These are phyloP conservation scores for Lichenostomus cassidix DNA, from an alignment of 2,113 vertebrate genomes.

Conservation along the genomic window DNA sequence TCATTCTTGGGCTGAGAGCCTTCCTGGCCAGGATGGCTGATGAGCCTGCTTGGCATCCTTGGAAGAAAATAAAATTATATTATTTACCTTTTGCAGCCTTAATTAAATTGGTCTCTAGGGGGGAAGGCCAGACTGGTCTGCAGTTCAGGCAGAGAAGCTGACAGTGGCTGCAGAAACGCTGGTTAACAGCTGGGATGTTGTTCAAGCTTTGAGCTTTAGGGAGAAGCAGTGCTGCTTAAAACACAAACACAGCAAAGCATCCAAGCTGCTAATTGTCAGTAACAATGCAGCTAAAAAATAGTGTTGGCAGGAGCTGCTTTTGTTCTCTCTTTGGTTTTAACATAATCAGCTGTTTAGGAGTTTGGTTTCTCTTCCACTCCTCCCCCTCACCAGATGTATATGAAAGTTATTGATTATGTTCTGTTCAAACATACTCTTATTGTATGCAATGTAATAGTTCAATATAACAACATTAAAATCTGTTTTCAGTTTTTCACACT, in stretches of 20 bases:
- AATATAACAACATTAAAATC: background rate
- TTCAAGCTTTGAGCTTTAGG: conserved; percentile 44
- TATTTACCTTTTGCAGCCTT: conserved; percentile 62
- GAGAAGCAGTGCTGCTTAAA: background rate
- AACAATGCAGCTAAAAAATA: background rate
- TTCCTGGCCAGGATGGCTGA: conserved; percentile 44
- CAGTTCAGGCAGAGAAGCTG: conserved; percentile 39
- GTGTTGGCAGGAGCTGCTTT: background rate
- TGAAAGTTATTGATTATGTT: background rate
- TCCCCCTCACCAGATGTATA: background rate
- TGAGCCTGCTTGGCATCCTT: conserved; percentile 56
- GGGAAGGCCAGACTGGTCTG: conserved; percentile 32
- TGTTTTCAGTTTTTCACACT: background rate
- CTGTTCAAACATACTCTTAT: background rate
- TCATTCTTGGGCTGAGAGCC: conserved; percentile 27
- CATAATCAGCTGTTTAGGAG: background rate
- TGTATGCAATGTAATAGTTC: background rate
- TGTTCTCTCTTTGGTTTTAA: background rate
- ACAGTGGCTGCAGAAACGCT: conserved; percentile 62
- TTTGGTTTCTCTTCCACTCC: background rate
- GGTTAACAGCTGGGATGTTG: conserved; percentile 48
- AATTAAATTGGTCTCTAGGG: conserved; percentile 45
- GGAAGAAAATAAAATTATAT: conserved; percentile 58
- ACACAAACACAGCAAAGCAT: background rate
- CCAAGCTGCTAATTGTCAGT: background rate